Conservation (phyloP, 2,888 invertebrate species). For the Pandemis corylana region DNA sequence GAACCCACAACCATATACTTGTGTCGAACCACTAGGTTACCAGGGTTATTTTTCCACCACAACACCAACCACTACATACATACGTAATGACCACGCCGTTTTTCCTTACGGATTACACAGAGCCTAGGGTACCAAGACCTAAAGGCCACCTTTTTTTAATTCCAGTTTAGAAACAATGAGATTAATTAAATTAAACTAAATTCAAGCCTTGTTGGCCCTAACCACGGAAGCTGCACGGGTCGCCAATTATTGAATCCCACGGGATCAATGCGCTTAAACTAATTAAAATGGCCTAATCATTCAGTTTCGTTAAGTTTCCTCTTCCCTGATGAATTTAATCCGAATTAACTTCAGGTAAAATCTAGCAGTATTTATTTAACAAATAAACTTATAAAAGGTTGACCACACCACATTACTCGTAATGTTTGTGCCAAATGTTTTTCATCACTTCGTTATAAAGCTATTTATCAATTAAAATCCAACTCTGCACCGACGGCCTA, state of each 20-base stretch:
- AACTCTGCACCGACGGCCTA: neutral
- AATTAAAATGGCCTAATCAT: conserved; percentile 10
- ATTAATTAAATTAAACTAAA: neutral
- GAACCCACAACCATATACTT: no score
- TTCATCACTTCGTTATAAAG: conserved; percentile 11
- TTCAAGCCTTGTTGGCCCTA: neutral
- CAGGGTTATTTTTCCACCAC: no score
- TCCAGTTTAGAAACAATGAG: neutral
- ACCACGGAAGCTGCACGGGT: neutral
- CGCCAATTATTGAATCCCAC: neutral
- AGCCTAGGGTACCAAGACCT: no score
- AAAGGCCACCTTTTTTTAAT: neutral
- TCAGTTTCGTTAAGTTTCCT: neutral
- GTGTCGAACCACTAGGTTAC: no score
- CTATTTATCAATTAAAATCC: neutral
- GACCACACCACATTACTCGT: neutral
- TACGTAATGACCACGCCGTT: no score
- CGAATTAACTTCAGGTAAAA: neutral
- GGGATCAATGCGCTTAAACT: conserved; percentile 3
- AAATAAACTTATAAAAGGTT: conserved; percentile 17
- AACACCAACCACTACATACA: no score
- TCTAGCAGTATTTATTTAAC: conserved; percentile 3
- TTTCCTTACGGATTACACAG: no score
- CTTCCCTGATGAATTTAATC: conserved; percentile 2
- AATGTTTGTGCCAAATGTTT: conserved; percentile 18